Conservation (phyloP, 2,797 vertebrate species). For the Danio albolineatus region DNA sequence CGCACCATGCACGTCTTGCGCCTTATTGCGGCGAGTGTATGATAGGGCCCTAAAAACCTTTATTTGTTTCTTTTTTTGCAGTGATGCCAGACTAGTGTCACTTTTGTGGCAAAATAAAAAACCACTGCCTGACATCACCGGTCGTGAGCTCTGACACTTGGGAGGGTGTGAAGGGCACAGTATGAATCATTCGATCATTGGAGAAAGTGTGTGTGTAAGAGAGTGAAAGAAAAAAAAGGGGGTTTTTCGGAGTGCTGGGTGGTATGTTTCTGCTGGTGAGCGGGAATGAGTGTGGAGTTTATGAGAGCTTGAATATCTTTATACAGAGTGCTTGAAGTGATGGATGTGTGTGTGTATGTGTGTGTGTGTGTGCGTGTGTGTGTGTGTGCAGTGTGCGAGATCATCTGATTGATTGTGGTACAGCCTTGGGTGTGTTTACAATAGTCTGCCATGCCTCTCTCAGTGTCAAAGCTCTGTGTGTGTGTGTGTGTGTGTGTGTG, state of each 20-base stretch:
- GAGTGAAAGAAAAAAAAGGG: constrained; percentile 30
- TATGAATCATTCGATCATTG: constrained; percentile 34
- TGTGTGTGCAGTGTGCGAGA: not conserved
- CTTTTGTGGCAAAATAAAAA: constrained; percentile 4
- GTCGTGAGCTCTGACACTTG: not conserved
- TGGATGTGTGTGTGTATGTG: constrained; percentile 15
- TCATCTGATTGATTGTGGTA: constrained; percentile 32
- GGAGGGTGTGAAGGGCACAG: constrained; percentile 36
- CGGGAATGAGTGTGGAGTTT: constrained; percentile 33
- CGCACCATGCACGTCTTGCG: no score
- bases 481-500: constrained; percentile 45
- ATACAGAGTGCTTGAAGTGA: constrained; percentile 47
- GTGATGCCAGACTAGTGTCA: constrained; percentile 28
- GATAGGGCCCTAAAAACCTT: no score
- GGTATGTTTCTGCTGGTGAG: constrained; percentile 45
- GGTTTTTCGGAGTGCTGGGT: constrained; percentile 45
- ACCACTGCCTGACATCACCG: constrained; percentile 38
- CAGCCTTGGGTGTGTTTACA: constrained; percentile 43
- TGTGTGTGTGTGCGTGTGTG: not conserved
- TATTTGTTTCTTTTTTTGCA: no score
- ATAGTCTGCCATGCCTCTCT: constrained; percentile 47
- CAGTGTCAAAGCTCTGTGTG: constrained; percentile 10
- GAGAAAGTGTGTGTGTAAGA: not conserved
- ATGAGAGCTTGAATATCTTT: constrained; percentile 43
- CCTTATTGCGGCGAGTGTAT: no score